phyloP scores from a whole-genome alignment of 2,888 invertebrate genomes.

The Brenthis ino region DNA sequence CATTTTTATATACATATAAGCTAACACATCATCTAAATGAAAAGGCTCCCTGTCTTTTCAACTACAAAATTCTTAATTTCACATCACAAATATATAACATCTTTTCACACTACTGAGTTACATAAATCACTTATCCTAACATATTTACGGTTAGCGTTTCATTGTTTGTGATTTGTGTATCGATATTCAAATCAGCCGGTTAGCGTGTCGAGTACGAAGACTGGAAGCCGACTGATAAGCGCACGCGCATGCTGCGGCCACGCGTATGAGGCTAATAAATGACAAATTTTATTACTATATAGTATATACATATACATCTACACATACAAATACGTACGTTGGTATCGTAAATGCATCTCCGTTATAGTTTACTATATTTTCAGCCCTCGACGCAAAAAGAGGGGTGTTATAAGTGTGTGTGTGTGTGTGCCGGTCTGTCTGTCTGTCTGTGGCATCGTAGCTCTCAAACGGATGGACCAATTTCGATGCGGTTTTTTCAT shows the following conservation, averaged over 20 bases:
- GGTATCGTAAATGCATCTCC: conserved; percentile 15
- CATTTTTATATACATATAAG: too few relatives aligned
- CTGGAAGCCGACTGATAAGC: conserved; percentile 71
- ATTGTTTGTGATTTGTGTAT: neutral
- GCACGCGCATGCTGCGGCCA: conserved; percentile 53
- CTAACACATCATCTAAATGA: too few relatives aligned
- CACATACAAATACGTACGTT: conserved; percentile 1
- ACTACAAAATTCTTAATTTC: neutral
- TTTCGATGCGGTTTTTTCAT: too few relatives aligned
- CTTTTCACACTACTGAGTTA: neutral
- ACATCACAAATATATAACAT: neutral
- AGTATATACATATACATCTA: conserved; percentile 14
- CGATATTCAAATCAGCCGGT: conserved; percentile 20
- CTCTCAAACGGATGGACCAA: too few relatives aligned
- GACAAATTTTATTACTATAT: too few relatives aligned
- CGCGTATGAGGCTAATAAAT: conserved; percentile 41
- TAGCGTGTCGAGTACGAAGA: conserved; percentile 35
- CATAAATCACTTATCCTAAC: conserved; percentile 1
- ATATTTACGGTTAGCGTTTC: neutral
- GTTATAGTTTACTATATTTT: neutral
- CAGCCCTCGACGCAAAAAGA: too few relatives aligned
- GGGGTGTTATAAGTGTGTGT: too few relatives aligned
- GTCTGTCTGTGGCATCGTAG: too few relatives aligned
- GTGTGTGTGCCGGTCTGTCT: too few relatives aligned
- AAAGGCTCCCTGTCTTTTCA: neutral